Evolutionary conservation across 2,888 invertebrate genomes (phyloP), one percentile per base, ranked within the genome.

Genomic region (Andrena trimmerana): DNA sequence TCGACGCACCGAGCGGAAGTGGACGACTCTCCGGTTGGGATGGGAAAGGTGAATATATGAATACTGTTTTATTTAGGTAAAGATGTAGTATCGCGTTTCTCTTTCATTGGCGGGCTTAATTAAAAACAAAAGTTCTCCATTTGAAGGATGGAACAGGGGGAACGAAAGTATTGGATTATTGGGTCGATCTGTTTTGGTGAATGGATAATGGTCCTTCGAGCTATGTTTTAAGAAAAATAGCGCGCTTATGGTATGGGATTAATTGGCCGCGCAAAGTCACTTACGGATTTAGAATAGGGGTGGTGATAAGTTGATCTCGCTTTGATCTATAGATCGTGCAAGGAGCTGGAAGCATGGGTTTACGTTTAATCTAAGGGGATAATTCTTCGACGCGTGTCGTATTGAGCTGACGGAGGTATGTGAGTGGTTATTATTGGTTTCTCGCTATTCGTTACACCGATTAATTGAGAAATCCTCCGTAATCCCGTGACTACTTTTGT

Each of bases 321-420:
- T 50, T 7, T 60, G 29, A 50, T 8, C 59, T 31, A 20, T 33
- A 52, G 13, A 65, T 48, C 77, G 59, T 66, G 76, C 77, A 7
- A 16, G 16, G 59, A 48, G 59, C n/a, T 33, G 69, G 36, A 77
- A 67, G 73, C 29, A 54, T 67, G 72, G 36, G 33, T 60, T 36
- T 63, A 62, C 62, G 27, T 52, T 82, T 70, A 83, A 36, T 42
- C 77, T 84, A 79, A 33, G 33, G 72, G 42, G 42, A 42, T 69
- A 50, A 73, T 52, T 76, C 31, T 68, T 76, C 59, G 54, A 52
- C 29, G 63, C 52, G 8, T 69, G 50, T 69, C 54, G 48, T 77
- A 73, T 81, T 87, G 87, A 87, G 87, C 87, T 42, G 27, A 70
- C 72, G 74, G 85, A 78, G 73, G 68, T 82, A 63, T 7, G 60